A percentile compares a stretch with the other conserved stretches of the same genome.
Conservation (phyloP, 2,888 invertebrate species). For the Alloplasta piceator region DNA sequence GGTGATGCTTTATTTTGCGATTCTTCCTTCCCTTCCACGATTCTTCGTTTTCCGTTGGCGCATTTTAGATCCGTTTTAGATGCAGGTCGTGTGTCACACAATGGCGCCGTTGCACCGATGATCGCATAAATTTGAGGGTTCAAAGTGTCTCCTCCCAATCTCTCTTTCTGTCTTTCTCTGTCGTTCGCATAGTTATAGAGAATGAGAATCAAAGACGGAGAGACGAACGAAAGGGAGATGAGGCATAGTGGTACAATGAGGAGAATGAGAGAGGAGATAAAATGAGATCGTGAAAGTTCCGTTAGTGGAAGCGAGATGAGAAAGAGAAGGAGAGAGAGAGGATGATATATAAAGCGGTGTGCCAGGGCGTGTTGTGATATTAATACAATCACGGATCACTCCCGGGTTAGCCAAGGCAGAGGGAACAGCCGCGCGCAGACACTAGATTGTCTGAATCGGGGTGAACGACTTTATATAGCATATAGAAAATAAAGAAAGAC, state of each 20-base stretch:
- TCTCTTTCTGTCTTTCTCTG: constrained; percentile 47
- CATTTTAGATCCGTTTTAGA: constrained; percentile 59
- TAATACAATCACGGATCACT: constrained; percentile 84
- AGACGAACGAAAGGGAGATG: constrained; percentile 53
- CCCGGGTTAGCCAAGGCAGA: constrained; percentile 78
- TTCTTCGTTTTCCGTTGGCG: constrained; percentile 14
- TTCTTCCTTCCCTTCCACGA: background rate
- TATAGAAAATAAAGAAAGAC: constrained; percentile 63
- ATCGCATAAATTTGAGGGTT: constrained; percentile 76
- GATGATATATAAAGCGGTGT: constrained; percentile 76
- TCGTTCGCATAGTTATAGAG: background rate
- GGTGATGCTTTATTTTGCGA: background rate
- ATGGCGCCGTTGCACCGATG: constrained; percentile 73
- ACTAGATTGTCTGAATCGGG: constrained; percentile 83
- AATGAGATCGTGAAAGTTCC: constrained; percentile 53
- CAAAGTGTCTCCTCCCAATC: constrained; percentile 50
- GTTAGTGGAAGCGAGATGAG: constrained; percentile 40
- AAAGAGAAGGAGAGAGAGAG: constrained; percentile 56
- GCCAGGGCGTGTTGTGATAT: constrained; percentile 82
- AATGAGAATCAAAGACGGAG: constrained; percentile 55
- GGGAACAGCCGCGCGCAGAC: constrained; percentile 80
- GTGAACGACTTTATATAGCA: constrained; percentile 83
- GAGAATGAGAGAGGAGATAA: constrained; percentile 50
- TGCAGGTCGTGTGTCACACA: constrained; percentile 60
- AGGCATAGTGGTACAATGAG: constrained; percentile 50